phyloP scores from a whole-genome alignment of 2,888 invertebrate genomes.

The Tipula unca region DNA sequence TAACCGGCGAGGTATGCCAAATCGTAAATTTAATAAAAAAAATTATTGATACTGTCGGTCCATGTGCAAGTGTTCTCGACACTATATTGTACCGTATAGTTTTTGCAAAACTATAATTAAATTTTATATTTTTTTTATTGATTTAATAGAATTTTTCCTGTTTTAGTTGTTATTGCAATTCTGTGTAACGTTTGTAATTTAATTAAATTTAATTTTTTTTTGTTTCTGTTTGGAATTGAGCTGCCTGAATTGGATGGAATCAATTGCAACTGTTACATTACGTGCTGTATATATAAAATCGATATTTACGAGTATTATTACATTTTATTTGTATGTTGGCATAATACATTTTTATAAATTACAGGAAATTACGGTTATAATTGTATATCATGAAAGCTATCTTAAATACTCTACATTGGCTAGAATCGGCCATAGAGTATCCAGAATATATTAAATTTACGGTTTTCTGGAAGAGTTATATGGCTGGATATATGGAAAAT shows the following conservation, averaged over 20 bases:
- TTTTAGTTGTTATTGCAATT: background rate
- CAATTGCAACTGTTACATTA: background rate
- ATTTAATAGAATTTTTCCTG: background rate
- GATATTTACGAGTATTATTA: no score
- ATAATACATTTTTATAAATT: no score
- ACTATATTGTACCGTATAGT: background rate
- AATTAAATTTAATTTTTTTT: background rate
- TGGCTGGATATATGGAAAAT: no score
- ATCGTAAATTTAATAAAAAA: background rate
- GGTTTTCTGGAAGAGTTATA: no score
- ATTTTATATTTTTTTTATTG: slow-evolving; percentile 2
- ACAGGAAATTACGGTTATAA: no score
- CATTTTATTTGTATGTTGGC: no score
- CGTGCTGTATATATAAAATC: background rate
- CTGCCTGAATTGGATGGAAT: background rate
- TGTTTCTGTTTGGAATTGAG: background rate
- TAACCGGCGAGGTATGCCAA: background rate
- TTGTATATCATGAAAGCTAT: no score
- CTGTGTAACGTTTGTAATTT: background rate
- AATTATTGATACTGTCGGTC: background rate
- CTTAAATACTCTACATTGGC: no score
- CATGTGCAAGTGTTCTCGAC: no score
- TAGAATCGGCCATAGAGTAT: no score
- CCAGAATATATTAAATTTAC: no score
- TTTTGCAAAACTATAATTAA: background rate